phyloP scores from a whole-genome alignment of 2,888 invertebrate species.

The Brachyptera putata region DNA sequence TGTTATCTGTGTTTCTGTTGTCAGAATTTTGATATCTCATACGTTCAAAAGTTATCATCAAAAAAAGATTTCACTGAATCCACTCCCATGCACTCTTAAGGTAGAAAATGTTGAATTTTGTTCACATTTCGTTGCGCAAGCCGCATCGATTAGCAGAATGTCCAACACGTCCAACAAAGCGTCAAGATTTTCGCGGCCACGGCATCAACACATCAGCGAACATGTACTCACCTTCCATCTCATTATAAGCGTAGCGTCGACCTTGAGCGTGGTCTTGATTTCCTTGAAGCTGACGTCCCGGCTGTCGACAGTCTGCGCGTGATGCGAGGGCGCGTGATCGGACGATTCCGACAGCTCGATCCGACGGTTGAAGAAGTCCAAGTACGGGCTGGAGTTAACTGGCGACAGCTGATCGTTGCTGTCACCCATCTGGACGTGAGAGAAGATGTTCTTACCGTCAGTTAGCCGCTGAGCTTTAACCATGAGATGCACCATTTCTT shows the following conservation, averaged over 20 bases:
- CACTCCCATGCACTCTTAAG: too few relatives aligned
- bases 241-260: constrained; percentile 43
- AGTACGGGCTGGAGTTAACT: constrained; percentile 25
- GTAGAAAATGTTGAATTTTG: too few relatives aligned
- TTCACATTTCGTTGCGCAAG: too few relatives aligned
- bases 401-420: neutral
- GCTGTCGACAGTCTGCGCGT: neutral
- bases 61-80: too few relatives aligned
- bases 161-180: too few relatives aligned
- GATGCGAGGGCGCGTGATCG: neutral
- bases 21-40: too few relatives aligned
- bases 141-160: too few relatives aligned
- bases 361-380: constrained; percentile 28
- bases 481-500: constrained; percentile 52
- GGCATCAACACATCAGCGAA: too few relatives aligned
- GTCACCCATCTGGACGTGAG: constrained; percentile 18
- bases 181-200: too few relatives aligned
- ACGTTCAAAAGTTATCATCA: too few relatives aligned
- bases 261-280: constrained; percentile 35
- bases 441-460: constrained; percentile 22
- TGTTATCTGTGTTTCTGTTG: too few relatives aligned
- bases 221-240: constrained; percentile 50
- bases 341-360: neutral
- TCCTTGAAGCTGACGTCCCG: constrained; percentile 8
- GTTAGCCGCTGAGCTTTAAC: constrained; percentile 45